These are phyloP conservation scores for Stegodyphus dumicola DNA, from an alignment of 1,140 invertebrate species.

Conservation along the genomic window DNA sequence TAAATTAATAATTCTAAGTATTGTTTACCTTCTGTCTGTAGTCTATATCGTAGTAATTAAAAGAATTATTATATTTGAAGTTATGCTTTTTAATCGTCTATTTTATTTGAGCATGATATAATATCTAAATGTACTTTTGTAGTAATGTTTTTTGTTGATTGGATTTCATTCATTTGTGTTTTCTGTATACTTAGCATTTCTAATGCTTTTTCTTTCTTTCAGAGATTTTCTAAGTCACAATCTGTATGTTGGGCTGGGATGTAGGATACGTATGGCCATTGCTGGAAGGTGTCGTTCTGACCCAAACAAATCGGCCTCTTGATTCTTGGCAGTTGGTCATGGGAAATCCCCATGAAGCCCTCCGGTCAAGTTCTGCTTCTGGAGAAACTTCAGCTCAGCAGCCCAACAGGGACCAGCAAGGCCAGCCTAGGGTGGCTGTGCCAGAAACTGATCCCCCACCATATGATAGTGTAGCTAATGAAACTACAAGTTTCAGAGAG, in stretches of 20 bases:
- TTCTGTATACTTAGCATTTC: too few species aligned
- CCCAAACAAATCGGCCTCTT: constrained; percentile 4
- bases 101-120: too few species aligned
- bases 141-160: too few species aligned
- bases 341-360: constrained; percentile 45
- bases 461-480: constrained; percentile 36
- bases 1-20: too few species aligned
- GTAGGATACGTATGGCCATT: constrained; percentile 58
- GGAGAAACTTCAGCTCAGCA: constrained; percentile 1
- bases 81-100: too few species aligned
- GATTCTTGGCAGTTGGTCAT: constrained; percentile 46
- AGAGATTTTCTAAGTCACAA: not conserved
- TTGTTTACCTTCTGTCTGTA: too few species aligned
- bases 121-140: too few species aligned
- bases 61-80: too few species aligned
- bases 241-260: constrained; percentile 60
- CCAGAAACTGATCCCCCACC: constrained; percentile 26
- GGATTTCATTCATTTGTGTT: too few species aligned
- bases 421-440: not conserved
- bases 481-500: not conserved
- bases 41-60: too few species aligned
- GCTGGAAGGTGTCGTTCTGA: constrained; percentile 31
- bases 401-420: too few species aligned
- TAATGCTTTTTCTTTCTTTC: too few species aligned
- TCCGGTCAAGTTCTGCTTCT: not conserved